phyloP scores from a whole-genome alignment of 2,797 vertebrate species.

The Okamejei kenojei region DNA sequence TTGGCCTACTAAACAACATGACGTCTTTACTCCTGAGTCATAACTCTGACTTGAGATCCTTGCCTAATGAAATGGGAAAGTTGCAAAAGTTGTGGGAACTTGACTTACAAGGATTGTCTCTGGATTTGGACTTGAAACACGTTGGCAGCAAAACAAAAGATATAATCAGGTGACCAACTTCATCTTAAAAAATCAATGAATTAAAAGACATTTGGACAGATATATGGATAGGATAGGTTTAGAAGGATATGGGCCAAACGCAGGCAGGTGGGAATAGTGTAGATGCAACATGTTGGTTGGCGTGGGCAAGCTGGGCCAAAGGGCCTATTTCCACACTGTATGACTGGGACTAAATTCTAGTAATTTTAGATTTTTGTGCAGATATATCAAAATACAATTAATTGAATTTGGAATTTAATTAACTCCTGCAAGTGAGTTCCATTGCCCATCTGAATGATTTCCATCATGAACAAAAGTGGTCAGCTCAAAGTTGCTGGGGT shows the following conservation, averaged over 20 bases:
- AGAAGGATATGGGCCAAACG: no score
- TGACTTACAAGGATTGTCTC: conserved; percentile 81
- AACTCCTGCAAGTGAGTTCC: background rate
- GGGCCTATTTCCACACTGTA: no score
- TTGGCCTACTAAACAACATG: conserved; percentile 80
- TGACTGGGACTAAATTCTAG: no score
- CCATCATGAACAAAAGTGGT: background rate
- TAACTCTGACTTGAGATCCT: conserved; percentile 71
- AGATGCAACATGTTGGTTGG: no score
- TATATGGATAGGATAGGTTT: no score
- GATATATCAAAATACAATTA: background rate
- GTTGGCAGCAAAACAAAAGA: conserved; percentile 91
- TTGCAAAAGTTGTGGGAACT: conserved; percentile 88
- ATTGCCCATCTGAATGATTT: background rate
- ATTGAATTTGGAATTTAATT: background rate
- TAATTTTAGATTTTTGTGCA: background rate
- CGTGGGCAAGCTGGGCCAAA: no score
- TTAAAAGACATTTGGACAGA: background rate
- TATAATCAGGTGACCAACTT: conserved; percentile 73
- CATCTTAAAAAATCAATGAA: background rate
- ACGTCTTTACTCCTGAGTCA: conserved; percentile 85
- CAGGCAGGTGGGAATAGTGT: no score
- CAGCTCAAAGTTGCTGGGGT: background rate
- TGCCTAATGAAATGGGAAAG: conserved; percentile 93
- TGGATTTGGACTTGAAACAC: conserved; percentile 87